Evolutionary conservation across 2,797 vertebrate genomes (phyloP).

Genomic region (Bryconaethiops microstoma): DNA sequence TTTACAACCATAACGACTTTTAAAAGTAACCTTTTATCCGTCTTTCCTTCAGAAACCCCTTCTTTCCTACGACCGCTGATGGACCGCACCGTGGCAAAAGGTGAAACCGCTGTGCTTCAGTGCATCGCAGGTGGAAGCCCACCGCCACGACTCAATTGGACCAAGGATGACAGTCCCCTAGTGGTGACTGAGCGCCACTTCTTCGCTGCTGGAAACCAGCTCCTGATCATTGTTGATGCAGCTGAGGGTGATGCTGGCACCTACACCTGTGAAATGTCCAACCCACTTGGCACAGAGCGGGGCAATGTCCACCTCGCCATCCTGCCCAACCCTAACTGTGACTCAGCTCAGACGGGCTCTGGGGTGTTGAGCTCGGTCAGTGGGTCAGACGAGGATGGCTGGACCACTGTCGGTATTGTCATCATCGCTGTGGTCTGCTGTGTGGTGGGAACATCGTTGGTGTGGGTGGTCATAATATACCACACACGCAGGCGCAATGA

Average conservation of each 20-base stretch:
- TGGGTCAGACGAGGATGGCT: slow-evolving; percentile 83
- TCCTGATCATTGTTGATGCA: slow-evolving; percentile 93
- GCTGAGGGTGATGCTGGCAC: slow-evolving; percentile 88
- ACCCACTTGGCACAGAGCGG: slow-evolving; percentile 90
- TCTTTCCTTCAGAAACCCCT: slow-evolving; percentile 84
- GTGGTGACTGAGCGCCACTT: slow-evolving; percentile 93
- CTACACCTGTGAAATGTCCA: slow-evolving; percentile 98
- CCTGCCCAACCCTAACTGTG: slow-evolving; percentile 91
- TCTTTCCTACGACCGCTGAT: slow-evolving; percentile 90
- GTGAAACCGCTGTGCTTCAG: slow-evolving; percentile 93
- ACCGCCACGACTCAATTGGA: slow-evolving; percentile 91
- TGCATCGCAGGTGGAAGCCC: slow-evolving; percentile 96
- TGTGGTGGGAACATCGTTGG: slow-evolving; percentile 95
- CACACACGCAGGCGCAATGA: slow-evolving; percentile 92
- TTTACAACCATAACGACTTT: neutral
- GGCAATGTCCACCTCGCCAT: slow-evolving; percentile 89
- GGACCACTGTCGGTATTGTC: slow-evolving; percentile 95
- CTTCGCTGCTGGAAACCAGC: slow-evolving; percentile 94
- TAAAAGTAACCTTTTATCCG: neutral
- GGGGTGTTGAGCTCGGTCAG: slow-evolving; percentile 18
- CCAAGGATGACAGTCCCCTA: slow-evolving; percentile 92
- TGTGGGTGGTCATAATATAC: slow-evolving; percentile 99
- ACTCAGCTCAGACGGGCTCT: slow-evolving; percentile 77
- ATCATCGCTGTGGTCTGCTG: slow-evolving; percentile 98
- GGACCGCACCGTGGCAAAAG: slow-evolving; percentile 90